Evolutionary conservation across 2,888 invertebrate species (phyloP), one percentile per base, ranked within the genome.

Genomic region (Schizotus pectinicornis): DNA sequence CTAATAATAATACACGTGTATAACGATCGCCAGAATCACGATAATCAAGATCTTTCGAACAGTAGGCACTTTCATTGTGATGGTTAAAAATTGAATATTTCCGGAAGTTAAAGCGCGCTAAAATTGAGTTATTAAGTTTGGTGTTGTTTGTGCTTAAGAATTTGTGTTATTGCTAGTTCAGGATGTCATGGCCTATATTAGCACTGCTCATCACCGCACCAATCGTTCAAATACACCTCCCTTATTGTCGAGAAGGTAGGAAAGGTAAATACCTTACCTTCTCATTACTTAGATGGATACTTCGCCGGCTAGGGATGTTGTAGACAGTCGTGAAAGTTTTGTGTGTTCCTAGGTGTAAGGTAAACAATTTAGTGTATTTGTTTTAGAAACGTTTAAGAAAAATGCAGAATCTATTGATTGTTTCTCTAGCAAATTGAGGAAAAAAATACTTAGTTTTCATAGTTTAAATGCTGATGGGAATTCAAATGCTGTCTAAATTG

Each of bases 131-230:
- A 41, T 41, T 41, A 5, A 22, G 5, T 22, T 22, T 22, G n/a
- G 11, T 34, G 38, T 36, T 53, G 47, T 35, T 39, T 46, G 52
- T 52, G 43, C 32, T 41, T 41, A 43, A 37, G 45, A 11, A 35
- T 45, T 30, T 48, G 57, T 42, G 39, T 48, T 14, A 7, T 46
- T 43, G n/a, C 43, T 42, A 35, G 11, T 51, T 52, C 67, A 68
- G 59, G 50, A 69, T 69, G 69, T 63, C 61, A 69, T 69, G 69
- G 69, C 69, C 58, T 67, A 69, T 57, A 60, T 69, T 52, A 67
- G 66, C 58, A 61, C 66, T 13, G 65, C 65, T 38, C 56, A 61
- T 52, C 65, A 62, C 43, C 60, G 48, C 14, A 45, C 48, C 33
- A 41, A 51, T 13, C 51, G 48, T 14, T 56, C 38, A 12, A 54